These are phyloP conservation scores for Acanthisitta chloris DNA, from an alignment of 2,113 vertebrate species.

Conservation along the genomic window DNA sequence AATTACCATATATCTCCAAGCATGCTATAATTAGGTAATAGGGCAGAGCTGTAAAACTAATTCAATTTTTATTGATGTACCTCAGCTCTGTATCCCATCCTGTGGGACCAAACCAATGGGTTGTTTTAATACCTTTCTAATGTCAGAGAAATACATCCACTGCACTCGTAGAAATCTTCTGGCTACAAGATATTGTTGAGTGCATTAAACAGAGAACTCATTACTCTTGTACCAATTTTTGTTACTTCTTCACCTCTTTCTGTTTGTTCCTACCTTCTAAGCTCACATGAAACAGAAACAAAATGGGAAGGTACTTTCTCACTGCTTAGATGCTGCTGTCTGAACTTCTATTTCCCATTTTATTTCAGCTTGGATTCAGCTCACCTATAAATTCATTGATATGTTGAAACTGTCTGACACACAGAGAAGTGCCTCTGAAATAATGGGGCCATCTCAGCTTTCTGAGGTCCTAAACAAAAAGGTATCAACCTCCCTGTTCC, in stretches of 20 bases:
- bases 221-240: background rate
- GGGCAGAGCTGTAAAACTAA: conserved; percentile 44
- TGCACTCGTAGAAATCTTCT: background rate
- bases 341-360: background rate
- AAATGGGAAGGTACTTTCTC: background rate
- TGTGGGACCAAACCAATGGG: background rate
- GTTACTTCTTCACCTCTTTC: background rate
- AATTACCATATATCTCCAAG: conserved; percentile 55
- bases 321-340: background rate
- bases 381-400: background rate
- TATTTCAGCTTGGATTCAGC: background rate
- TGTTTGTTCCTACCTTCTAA: background rate
- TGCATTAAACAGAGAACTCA: background rate
- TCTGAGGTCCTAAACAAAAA: background rate
- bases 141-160: background rate
- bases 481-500: background rate
- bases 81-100: conserved; percentile 18
- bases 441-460: background rate
- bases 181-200: background rate
- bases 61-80: conserved; percentile 59
- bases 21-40: conserved; percentile 52
- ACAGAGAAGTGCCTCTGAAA: background rate
- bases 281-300: background rate
- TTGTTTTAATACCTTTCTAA: background rate
- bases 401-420: background rate